Conservation (phyloP, 2,888 invertebrate species). For the Euzophera pinguis region DNA sequence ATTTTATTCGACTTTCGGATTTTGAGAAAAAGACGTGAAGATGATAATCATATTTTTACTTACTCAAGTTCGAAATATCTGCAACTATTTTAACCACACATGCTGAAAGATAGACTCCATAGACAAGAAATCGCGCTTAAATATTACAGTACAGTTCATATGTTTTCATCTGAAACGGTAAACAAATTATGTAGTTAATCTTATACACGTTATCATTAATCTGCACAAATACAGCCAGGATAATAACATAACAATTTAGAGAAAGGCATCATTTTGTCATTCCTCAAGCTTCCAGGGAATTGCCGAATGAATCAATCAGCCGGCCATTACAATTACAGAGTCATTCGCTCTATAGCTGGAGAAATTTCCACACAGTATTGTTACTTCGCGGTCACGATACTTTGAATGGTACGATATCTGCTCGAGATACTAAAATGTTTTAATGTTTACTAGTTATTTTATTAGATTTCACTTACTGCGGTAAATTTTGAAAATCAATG, state of each 20-base stretch:
- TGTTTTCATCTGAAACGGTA: no score
- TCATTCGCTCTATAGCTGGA: slow-evolving; percentile 7
- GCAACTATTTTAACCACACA: no score
- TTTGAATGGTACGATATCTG: background rate
- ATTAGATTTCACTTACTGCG: background rate
- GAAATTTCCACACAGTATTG: background rate
- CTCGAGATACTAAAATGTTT: background rate
- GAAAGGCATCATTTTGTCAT: slow-evolving; percentile 4
- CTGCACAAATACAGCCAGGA: background rate
- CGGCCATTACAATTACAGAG: slow-evolving; percentile 12
- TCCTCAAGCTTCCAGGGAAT: background rate
- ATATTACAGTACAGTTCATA: no score
- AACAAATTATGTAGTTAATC: no score
- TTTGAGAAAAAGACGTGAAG: no score
- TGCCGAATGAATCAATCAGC: slow-evolving; percentile 8
- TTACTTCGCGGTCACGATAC: slow-evolving; percentile 4
- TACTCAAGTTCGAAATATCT: no score
- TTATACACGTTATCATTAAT: no score
- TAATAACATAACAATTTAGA: background rate
- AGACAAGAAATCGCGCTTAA: no score
- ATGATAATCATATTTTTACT: no score
- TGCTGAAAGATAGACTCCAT: no score
- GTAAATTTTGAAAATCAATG: no score
- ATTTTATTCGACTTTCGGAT: no score
- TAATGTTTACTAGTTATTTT: background rate